phyloP scores from a whole-genome alignment of 2,113 vertebrate species.

The Protobothrops flavoviridis region DNA sequence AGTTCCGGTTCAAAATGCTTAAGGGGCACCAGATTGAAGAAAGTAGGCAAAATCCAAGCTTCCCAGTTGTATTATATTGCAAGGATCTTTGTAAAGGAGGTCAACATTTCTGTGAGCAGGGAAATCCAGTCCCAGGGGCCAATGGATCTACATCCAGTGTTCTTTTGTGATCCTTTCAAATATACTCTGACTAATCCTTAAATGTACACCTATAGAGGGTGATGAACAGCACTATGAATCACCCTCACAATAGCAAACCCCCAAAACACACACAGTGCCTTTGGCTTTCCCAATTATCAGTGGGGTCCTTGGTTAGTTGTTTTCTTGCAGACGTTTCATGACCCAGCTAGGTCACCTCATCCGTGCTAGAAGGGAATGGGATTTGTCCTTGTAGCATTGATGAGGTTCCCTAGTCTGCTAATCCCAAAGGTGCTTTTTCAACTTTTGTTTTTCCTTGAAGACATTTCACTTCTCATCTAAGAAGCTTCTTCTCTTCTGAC shows the following conservation, averaged over 20 bases:
- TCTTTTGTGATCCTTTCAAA: background rate
- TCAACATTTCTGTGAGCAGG: background rate
- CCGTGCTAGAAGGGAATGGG: too few relatives aligned
- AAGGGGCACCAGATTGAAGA: background rate
- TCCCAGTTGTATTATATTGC: background rate
- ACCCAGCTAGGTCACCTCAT: too few relatives aligned
- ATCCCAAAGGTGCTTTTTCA: too few relatives aligned
- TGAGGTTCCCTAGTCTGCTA: too few relatives aligned
- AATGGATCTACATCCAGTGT: background rate
- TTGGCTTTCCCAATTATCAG: background rate
- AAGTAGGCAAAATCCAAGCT: background rate
- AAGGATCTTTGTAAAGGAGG: background rate
- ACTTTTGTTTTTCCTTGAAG: too few relatives aligned
- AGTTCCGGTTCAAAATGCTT: background rate
- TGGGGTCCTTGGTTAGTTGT: too few relatives aligned
- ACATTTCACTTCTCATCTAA: too few relatives aligned
- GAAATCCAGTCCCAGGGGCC: background rate
- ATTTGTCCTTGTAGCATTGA: too few relatives aligned
- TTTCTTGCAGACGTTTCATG: too few relatives aligned
- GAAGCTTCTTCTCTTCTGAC: too few relatives aligned
- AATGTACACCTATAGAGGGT: background rate
- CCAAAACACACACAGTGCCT: background rate
- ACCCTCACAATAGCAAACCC: background rate
- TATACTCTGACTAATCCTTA: too few relatives aligned
- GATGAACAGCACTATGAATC: background rate